A percentile compares a stretch with the other conserved stretches of the same genome.
Evolutionary conservation across 1,140 invertebrate genomes (phyloP).

Genomic region (Gonioctena quinquepunctata): DNA sequence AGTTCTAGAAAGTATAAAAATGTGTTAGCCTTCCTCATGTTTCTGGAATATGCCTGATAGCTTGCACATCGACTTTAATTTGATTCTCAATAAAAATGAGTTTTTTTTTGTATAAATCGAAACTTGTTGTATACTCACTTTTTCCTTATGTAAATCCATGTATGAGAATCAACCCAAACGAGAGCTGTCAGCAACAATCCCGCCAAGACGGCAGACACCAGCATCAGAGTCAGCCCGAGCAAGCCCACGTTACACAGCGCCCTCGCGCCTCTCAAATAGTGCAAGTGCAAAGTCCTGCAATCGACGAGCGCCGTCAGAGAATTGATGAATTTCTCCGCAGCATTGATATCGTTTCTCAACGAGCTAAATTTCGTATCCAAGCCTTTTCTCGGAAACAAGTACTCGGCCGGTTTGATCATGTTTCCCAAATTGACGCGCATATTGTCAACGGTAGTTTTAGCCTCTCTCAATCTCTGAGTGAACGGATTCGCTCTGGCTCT

Average conservation of each 20-base stretch:
- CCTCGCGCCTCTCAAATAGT: conserved; percentile 75
- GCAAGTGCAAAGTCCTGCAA: conserved; percentile 77
- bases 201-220: conserved; percentile 80
- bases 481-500: conserved; percentile 77
- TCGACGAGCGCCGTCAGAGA: conserved; percentile 73
- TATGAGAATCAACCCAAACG: conserved; percentile 92
- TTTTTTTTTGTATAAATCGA: too few relatives aligned
- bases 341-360: conserved; percentile 71
- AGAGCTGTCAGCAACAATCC: conserved; percentile 88
- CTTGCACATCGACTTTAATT: too few relatives aligned
- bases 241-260: conserved; percentile 81
- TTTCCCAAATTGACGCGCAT: conserved; percentile 66
- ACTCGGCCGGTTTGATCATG: conserved; percentile 63
- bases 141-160: conserved; percentile 94
- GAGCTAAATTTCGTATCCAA: conserved; percentile 57
- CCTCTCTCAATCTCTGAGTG: conserved; percentile 73
- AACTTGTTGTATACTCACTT: conserved; percentile 68
- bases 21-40: too few relatives aligned
- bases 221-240: conserved; percentile 80
- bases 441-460: conserved; percentile 71
- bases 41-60: too few relatives aligned
- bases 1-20: too few relatives aligned
- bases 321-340: conserved; percentile 64
- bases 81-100: too few relatives aligned
- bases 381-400: conserved; percentile 60